phyloP scores from a whole-genome alignment of 2,113 vertebrate genomes.

The Cryptoleucopteryx plumbea region DNA sequence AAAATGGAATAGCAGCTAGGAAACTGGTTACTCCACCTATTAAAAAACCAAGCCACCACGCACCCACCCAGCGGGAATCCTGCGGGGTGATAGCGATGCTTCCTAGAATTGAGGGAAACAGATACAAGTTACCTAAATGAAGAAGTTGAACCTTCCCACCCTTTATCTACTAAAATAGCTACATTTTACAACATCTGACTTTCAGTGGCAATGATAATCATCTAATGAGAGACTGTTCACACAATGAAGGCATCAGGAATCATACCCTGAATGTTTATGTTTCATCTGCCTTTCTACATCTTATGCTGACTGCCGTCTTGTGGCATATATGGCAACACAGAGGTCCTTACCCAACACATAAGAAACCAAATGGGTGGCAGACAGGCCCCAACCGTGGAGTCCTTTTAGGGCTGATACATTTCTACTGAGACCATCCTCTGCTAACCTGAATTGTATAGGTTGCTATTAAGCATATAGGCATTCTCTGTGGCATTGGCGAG shows the following conservation, averaged over 20 bases:
- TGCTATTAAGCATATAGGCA: neutral
- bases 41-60: constrained; percentile 92
- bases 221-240: neutral
- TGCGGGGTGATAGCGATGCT: constrained; percentile 82
- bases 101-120: constrained; percentile 68
- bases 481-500: neutral
- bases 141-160: neutral
- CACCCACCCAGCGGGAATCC: constrained; percentile 94
- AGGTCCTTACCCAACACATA: neutral
- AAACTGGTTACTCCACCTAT: constrained; percentile 68
- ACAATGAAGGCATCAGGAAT: neutral
- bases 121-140: neutral
- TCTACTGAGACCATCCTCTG: neutral
- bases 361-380: neutral
- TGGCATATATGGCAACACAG: neutral
- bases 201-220: neutral
- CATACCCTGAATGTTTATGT: neutral
- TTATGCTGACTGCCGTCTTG: neutral
- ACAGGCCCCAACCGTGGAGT: fast-evolving
- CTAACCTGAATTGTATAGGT: neutral
- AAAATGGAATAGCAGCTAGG: constrained; percentile 85
- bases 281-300: neutral
- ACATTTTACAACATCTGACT: neutral
- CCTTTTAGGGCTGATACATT: neutral
- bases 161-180: neutral